Conservation (phyloP, 1,140 invertebrate species). For the Cheumatopsyche charites region DNA sequence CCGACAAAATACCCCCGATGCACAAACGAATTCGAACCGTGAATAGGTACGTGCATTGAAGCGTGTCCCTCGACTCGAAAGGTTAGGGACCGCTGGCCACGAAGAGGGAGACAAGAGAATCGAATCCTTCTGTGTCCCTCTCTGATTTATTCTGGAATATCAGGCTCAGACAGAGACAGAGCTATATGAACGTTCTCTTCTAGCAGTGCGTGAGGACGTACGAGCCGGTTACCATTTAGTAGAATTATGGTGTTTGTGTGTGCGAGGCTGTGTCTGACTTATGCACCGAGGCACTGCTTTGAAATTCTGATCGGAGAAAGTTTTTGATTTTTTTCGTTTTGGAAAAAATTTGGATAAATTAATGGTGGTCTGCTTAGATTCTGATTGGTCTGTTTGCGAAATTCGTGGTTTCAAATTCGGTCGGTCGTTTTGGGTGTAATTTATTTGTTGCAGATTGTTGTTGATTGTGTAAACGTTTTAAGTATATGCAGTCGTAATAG, state of each 20-base stretch:
- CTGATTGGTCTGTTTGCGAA: too few species aligned
- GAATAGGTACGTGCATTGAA: too few species aligned
- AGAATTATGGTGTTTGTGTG: constrained; percentile 47
- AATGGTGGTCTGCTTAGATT: too few species aligned
- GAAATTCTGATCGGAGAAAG: constrained; percentile 23
- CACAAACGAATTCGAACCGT: too few species aligned
- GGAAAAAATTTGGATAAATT: too few species aligned
- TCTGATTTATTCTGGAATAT: neutral
- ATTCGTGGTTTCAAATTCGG: too few species aligned
- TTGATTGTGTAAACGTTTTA: too few species aligned
- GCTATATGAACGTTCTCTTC: neutral
- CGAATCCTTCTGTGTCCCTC: neutral
- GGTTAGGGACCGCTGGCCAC: constrained; percentile 18
- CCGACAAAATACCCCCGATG: too few species aligned
- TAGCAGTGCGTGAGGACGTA: constrained; percentile 43
- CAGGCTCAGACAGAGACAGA: constrained; percentile 6
- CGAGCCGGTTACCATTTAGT: constrained; percentile 45
- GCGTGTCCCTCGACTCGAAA: neutral
- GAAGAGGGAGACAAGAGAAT: constrained; percentile 4
- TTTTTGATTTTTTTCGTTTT: too few species aligned
- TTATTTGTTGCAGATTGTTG: too few species aligned
- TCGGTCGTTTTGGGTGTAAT: too few species aligned
- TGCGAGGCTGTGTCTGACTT: constrained; percentile 31
- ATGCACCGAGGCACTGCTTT: constrained; percentile 39
- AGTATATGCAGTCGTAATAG: too few species aligned